These are phyloP conservation scores for Lepus americanus DNA, from an alignment of 2,113 vertebrate species.

Conservation along the genomic window DNA sequence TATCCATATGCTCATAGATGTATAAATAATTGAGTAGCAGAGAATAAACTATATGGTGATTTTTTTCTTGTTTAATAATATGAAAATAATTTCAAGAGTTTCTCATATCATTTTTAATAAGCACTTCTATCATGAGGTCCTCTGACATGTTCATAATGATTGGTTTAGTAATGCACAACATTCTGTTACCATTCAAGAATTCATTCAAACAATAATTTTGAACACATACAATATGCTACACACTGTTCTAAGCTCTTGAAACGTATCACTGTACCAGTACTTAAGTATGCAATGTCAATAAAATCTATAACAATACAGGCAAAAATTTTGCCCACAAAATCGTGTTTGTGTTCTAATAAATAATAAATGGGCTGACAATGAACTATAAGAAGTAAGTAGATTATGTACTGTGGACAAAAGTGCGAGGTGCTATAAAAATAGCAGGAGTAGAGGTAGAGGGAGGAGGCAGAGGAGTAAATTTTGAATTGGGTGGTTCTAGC, in stretches of 20 bases:
- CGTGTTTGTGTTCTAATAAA: neutral
- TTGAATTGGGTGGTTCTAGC: neutral
- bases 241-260: neutral
- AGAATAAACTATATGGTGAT: neutral
- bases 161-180: neutral
- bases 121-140: neutral
- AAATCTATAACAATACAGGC: neutral
- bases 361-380: neutral
- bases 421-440: neutral
- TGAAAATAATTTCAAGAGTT: neutral
- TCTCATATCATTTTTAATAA: neutral
- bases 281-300: neutral
- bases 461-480: neutral
- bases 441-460: neutral
- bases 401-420: neutral
- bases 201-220: neutral
- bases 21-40: neutral
- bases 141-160: neutral
- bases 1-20: neutral
- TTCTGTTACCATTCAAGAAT: neutral
- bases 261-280: neutral
- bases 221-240: neutral
- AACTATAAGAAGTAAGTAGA: neutral
- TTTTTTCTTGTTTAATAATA: conserved; percentile 1
- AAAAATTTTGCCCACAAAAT: neutral